phyloP scores from a whole-genome alignment of 2,113 vertebrate species.

The Salvator merianae region DNA sequence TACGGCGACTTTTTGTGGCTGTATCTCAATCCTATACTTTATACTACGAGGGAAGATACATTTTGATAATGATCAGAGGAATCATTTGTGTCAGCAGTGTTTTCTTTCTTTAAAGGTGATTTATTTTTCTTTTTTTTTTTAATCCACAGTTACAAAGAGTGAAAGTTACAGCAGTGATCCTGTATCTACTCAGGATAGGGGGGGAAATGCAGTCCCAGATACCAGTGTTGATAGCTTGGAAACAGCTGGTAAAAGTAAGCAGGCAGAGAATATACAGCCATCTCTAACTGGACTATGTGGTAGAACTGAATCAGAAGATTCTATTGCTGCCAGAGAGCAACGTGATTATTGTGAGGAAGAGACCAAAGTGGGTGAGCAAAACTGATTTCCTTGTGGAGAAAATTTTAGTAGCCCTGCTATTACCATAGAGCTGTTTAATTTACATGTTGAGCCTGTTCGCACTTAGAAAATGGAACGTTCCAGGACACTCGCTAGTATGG shows the following conservation, averaged over 20 bases:
- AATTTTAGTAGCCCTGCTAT: too few relatives aligned
- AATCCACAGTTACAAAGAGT: slow-evolving; percentile 33
- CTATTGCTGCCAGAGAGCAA: slow-evolving; percentile 1
- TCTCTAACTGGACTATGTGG: neutral
- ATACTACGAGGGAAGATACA: neutral
- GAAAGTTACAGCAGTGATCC: slow-evolving; percentile 20
- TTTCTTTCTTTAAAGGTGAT: neutral
- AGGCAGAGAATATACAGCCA: slow-evolving; percentile 10
- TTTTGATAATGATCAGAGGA: neutral
- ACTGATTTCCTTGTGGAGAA: slow-evolving; percentile 1
- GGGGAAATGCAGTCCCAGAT: slow-evolving; percentile 14
- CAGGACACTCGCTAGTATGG: too few relatives aligned
- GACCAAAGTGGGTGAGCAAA: slow-evolving; percentile 46
- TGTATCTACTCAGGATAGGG: slow-evolving; percentile 21
- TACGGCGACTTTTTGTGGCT: neutral
- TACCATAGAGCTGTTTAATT: too few relatives aligned
- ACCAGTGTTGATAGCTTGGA: slow-evolving; percentile 9
- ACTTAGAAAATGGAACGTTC: too few relatives aligned
- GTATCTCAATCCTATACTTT: neutral
- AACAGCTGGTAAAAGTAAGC: neutral
- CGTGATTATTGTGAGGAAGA: neutral
- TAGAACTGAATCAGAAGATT: slow-evolving; percentile 15
- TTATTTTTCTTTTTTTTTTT: neutral
- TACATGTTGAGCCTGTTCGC: too few relatives aligned
- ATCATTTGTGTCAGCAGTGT: neutral